Base-by-base conservation (phyloP, 1,140 invertebrate genomes). In the Aleiodes sp. region DNA sequence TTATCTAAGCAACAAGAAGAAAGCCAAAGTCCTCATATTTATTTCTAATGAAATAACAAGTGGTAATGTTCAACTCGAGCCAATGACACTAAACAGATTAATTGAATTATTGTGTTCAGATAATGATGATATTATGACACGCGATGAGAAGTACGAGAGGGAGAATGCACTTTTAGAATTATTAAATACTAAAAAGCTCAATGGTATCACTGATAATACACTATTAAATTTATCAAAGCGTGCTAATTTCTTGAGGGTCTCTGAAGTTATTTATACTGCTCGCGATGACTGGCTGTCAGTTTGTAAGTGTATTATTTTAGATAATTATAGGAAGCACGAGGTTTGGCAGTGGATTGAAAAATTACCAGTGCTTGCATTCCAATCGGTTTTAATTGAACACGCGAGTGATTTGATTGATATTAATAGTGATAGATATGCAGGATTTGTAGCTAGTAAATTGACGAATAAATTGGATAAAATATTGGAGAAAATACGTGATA, bases 161-260 rank as follows among this genome's bases (percentile, higher is more conserved):
- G 94, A 97, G 80, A 93, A 93, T 75, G 92, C 94, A 4, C 86
- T 95, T 78, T 81, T 96, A 61, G 92, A 94, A 80, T 83, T 96
- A n/a, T 79, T 96, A 2, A 84, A 90, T 33, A 89, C 89, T 14
- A 90, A 92, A 46, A 92, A 92, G 71, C 76, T 94, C 3, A 79
- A 84, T 21, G 88, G 91, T 78, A 91, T 91, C 86, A 83, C 83
- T 0, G 84, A 86, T 60, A 80, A 76, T 10, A 78, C 85, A 71
- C 82, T 93, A 10, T 76, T 93, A 4, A 83, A 87, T 71, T 84
- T 90, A 59, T 88, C 90, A 7, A 87, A 90, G 73, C 83, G 87
- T 72, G 91, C 91, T 31, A 88, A 88, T 81, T 93, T 93, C 71
- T 75, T 84, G 69, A 78, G 80, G 73, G 83, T 86, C 19, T 76